Evolutionary conservation across 2,888 invertebrate genomes (phyloP).

Genomic region (Morpho achilles): DNA sequence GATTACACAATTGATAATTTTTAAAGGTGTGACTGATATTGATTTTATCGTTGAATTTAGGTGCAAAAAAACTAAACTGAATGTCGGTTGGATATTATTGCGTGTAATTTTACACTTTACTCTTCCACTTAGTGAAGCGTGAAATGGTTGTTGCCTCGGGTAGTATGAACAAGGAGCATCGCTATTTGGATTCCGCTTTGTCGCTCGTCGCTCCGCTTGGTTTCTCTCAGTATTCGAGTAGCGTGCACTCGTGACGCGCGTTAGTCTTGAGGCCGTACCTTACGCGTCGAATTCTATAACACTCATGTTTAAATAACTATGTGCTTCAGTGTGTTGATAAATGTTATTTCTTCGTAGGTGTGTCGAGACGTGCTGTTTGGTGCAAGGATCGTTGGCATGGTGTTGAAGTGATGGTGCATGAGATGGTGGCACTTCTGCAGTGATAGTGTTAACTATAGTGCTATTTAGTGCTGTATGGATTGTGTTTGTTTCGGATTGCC

Average conservation of each 20-base stretch:
- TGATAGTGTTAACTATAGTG: conserved; percentile 72
- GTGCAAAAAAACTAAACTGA: conserved; percentile 20
- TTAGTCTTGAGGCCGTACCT: conserved; percentile 35
- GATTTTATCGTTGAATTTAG: background rate
- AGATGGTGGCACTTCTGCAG: conserved; percentile 64
- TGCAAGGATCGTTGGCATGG: conserved; percentile 59
- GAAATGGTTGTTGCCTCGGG: conserved; percentile 55
- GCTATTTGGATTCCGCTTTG: conserved; percentile 48
- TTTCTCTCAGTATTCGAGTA: conserved; percentile 57
- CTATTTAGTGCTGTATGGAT: conserved; percentile 71
- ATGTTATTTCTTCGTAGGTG: conserved; percentile 68
- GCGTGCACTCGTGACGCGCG: conserved; percentile 48
- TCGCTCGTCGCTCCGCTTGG: conserved; percentile 20
- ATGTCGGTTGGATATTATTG: conserved; percentile 42
- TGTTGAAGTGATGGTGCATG: conserved; percentile 74
- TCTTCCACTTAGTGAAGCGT: conserved; percentile 62
- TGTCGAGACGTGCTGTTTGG: conserved; percentile 41
- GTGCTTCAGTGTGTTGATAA: conserved; percentile 52
- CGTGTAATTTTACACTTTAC: conserved; percentile 64
- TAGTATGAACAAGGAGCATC: conserved; percentile 36
- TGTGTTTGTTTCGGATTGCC: conserved; percentile 75
- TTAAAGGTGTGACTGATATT: background rate
- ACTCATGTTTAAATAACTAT: conserved; percentile 37
- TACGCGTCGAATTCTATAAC: conserved; percentile 18
- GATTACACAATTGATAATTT: background rate